phyloP scores from a whole-genome alignment of 1,140 invertebrate genomes.

The Cydia pomonella region DNA sequence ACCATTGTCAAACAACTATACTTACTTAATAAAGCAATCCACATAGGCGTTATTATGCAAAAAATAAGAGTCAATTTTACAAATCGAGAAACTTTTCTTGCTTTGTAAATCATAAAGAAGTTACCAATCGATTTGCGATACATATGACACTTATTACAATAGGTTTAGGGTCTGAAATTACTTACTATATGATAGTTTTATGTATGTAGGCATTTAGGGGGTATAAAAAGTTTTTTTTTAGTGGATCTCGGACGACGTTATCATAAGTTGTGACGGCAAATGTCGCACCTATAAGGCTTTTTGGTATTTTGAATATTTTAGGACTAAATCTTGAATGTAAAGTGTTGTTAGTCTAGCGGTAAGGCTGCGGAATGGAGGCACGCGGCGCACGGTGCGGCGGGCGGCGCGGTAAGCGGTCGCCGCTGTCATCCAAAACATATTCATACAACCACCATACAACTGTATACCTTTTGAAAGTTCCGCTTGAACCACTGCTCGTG shows the following conservation, averaged over 20 bases:
- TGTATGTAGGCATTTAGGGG: background rate
- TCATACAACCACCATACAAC: too few species aligned
- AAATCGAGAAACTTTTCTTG: background rate
- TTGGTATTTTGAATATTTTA: background rate
- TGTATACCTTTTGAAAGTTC: too few species aligned
- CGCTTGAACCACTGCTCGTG: too few species aligned
- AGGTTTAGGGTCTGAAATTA: background rate
- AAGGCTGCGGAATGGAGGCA: too few species aligned
- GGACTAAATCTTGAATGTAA: background rate
- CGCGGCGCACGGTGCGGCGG: too few species aligned
- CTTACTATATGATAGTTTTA: background rate
- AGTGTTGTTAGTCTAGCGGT: too few species aligned
- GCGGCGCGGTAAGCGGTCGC: too few species aligned
- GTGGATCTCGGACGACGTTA: conserved; percentile 10
- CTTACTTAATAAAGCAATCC: background rate
- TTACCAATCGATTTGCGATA: conserved; percentile 11
- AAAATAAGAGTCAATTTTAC: background rate
- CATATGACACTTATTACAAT: background rate
- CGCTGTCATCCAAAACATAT: too few species aligned
- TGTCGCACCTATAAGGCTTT: background rate
- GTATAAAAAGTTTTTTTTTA: conserved; percentile 24
- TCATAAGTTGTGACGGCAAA: conserved; percentile 17
- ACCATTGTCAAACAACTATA: conserved; percentile 23
- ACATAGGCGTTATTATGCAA: background rate
- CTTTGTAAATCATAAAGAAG: conserved; percentile 26